Base-by-base conservation (phyloP, 2,113 vertebrate genomes). In the Chaetodon auriga region DNA sequence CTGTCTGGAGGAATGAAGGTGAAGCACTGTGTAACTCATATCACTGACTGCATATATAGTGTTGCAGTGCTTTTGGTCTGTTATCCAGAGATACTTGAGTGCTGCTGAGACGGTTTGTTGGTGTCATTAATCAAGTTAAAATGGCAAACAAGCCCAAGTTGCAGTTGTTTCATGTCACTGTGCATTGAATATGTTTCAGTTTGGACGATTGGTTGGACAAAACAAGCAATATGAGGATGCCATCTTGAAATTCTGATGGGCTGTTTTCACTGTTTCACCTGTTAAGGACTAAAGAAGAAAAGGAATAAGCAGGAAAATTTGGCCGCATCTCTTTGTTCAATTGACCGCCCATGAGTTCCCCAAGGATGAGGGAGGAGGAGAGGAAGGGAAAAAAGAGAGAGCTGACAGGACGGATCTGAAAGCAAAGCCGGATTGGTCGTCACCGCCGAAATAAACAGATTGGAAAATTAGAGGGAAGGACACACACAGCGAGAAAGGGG, bases 391-490 rank as follows among this genome's bases (percentile, higher is more conserved):
- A 65, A 51, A 35, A 5, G 45, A 75, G 43, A 23, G 75, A 63
- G 79, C 68, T 85, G 80, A 84, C 75, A 69, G 75, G 75, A 84
- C 49, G 35, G 35, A 75, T 84, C 60, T 82, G 72, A 77, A 77
- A 79, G 57, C 14, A 75, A 30, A 80, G 69, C 76, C 41, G 70
- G 75, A 87, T 81, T 57, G 73, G 76, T 88, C 36, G 5, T 48
- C 63, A 45, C 78, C 68, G 51, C 76, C 87, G 85, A 90, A 88
- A 80, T 75, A 58, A 85, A 85, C 74, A 84, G 74, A 90, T 80
- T 78, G 65, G 73, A 82, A 83, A 89, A 90, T 69, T 81, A 73
- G 65, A 73, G 60, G 81, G 83, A 84, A 73, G 73, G 69, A 89
- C 83, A 16, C 57, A 78, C 75, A 75, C 55, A 41, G 63, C 4